These are phyloP conservation scores for Lerema accius DNA, from an alignment of 1,140 invertebrate genomes.

Conservation along the genomic window DNA sequence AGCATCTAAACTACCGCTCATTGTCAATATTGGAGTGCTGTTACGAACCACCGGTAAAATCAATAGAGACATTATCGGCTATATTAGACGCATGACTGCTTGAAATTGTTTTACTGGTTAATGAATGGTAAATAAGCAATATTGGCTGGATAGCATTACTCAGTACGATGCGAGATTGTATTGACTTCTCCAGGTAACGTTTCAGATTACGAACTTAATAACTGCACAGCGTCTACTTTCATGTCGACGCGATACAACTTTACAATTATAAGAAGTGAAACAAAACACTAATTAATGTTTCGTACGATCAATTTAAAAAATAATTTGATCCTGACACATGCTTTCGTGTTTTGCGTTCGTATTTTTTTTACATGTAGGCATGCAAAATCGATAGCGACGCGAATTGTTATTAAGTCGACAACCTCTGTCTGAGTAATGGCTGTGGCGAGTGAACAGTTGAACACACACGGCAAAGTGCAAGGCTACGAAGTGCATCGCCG, in stretches of 20 bases:
- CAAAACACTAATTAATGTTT: not conserved
- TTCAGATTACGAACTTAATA: conserved; percentile 4
- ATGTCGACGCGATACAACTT: not conserved
- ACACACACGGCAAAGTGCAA: conserved; percentile 70
- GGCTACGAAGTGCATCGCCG: conserved; percentile 77
- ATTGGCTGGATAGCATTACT: conserved; percentile 22
- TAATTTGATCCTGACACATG: not conserved
- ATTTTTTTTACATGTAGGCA: conserved; percentile 39
- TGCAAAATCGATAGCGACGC: conserved; percentile 48
- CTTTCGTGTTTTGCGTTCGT: not conserved
- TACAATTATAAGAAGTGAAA: not conserved
- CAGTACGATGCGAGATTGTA: not conserved
- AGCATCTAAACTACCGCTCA: conserved; percentile 79
- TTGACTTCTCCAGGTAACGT: conserved; percentile 10
- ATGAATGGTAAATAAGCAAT: conserved; percentile 53
- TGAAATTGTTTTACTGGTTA: conserved; percentile 56
- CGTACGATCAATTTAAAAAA: not conserved
- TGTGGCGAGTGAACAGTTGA: conserved; percentile 59
- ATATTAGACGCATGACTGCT: conserved; percentile 60
- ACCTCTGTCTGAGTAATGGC: conserved; percentile 61
- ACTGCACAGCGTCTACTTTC: conserved; percentile 13
- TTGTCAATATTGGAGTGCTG: conserved; percentile 77
- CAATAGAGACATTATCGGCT: conserved; percentile 67
- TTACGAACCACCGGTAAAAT: conserved; percentile 69
- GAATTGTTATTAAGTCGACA: conserved; percentile 59